A percentile compares a stretch with the other conserved stretches of the same genome.
These are phyloP conservation scores for Manacus vitellinus DNA, from an alignment of 2,113 vertebrate species.

Conservation along the genomic window DNA sequence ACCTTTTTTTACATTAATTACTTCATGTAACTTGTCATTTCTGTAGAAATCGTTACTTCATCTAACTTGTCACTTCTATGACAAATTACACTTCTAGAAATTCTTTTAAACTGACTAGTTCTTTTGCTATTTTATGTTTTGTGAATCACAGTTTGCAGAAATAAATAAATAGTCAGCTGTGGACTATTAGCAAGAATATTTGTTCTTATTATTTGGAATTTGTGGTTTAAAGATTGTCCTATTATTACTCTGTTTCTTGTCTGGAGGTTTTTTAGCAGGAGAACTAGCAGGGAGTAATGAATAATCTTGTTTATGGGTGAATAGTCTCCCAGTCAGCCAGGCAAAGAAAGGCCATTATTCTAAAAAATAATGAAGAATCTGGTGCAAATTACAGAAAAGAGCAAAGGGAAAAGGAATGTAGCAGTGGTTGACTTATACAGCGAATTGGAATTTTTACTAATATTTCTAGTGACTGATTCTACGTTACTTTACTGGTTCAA, in stretches of 20 bases:
- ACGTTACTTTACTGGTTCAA: not conserved
- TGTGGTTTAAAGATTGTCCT: not conserved
- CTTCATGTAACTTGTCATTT: not conserved
- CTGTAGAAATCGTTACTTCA: not conserved
- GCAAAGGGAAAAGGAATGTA: not conserved
- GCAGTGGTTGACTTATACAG: not conserved
- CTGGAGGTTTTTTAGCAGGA: slow-evolving; percentile 14
- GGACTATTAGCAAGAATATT: not conserved
- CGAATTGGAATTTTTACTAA: not conserved
- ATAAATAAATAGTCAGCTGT: not conserved
- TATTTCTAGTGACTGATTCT: not conserved
- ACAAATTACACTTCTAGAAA: not conserved
- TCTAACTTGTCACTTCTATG: not conserved
- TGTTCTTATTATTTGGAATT: slow-evolving; percentile 10
- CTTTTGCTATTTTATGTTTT: not conserved
- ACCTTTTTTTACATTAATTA: not conserved
- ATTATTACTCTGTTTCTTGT: not conserved
- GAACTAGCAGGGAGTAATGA: not conserved
- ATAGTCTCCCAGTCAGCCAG: not conserved
- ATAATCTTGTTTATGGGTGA: not conserved
- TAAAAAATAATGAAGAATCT: slow-evolving; percentile 30
- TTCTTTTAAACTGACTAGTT: not conserved
- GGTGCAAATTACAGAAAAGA: slow-evolving; percentile 23
- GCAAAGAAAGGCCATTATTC: slow-evolving; percentile 2
- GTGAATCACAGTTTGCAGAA: not conserved